A percentile compares a stretch with the other conserved stretches of the same genome.
phyloP scores from a whole-genome alignment of 2,797 vertebrate species.

The Orientallactaga sibirica region DNA sequence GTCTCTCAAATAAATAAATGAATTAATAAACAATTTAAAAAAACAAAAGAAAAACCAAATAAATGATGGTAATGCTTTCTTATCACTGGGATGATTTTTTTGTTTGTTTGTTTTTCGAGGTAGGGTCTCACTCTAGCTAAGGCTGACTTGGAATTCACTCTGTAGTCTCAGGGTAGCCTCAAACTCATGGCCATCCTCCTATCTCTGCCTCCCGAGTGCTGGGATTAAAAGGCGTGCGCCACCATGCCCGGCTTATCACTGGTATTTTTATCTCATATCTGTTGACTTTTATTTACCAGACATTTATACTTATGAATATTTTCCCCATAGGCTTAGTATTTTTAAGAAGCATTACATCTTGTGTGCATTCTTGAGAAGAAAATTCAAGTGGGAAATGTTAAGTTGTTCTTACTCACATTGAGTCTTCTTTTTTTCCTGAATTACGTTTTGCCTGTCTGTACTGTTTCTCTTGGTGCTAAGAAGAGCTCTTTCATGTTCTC shows the following conservation, averaged over 20 bases:
- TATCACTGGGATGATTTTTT: background rate
- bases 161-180: no score
- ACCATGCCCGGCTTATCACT: background rate
- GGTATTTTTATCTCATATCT: background rate
- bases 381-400: slow-evolving; percentile 1
- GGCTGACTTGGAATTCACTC: no score
- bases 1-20: no score
- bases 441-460: background rate
- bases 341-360: background rate
- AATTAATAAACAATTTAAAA: background rate
- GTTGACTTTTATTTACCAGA: background rate
- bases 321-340: background rate
- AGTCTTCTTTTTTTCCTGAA: background rate
- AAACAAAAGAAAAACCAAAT: background rate
- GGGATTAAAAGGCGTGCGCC: no score
- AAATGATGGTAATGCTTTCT: background rate
- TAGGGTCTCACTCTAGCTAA: no score
- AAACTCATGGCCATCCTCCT: no score
- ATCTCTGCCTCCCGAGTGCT: no score
- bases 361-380: slow-evolving; percentile 14
- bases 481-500: background rate
- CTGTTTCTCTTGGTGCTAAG: background rate
- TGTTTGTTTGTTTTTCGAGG: no score
- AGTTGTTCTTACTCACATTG: background rate
- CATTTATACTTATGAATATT: slow-evolving; percentile 5